Evolutionary conservation across 2,888 invertebrate genomes (phyloP).

Genomic region (Cantharis lateralis): DNA sequence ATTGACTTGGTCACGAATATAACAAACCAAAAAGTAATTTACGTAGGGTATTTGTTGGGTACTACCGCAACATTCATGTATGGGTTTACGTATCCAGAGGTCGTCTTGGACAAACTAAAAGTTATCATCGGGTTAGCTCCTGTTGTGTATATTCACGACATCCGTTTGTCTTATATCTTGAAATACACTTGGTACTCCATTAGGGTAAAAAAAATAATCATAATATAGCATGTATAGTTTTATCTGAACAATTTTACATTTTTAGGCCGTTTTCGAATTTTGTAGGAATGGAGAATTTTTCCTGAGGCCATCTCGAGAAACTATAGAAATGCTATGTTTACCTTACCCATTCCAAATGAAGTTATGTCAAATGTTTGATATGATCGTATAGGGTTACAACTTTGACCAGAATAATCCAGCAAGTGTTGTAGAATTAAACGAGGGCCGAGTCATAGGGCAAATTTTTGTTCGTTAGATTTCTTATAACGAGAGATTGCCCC

Average conservation of each 20-base stretch:
- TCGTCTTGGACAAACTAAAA: constrained; percentile 60
- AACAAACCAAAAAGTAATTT: constrained; percentile 58
- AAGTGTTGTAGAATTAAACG: neutral
- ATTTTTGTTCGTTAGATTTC: too few species aligned
- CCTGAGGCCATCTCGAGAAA: neutral
- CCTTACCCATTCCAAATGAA: constrained; percentile 29
- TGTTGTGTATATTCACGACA: constrained; percentile 39
- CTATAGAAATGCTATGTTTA: constrained; percentile 9
- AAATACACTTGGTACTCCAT: neutral
- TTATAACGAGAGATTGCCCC: too few species aligned
- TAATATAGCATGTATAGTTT: neutral
- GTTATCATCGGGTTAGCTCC: constrained; percentile 62
- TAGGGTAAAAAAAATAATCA: neutral
- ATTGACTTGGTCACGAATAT: constrained; percentile 43
- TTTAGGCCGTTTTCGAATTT: neutral
- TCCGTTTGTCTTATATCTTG: neutral
- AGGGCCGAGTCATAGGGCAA: too few species aligned
- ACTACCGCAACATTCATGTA: constrained; percentile 70
- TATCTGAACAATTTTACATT: neutral
- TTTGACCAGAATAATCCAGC: constrained; percentile 31
- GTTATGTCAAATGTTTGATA: constrained; percentile 24
- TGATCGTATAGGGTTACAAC: constrained; percentile 19
- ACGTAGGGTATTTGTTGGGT: constrained; percentile 87
- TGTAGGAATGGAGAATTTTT: neutral
- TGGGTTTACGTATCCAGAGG: constrained; percentile 66